Evolutionary conservation across 2,113 vertebrate genomes (phyloP).

Genomic region (Malurus melanocephalus): DNA sequence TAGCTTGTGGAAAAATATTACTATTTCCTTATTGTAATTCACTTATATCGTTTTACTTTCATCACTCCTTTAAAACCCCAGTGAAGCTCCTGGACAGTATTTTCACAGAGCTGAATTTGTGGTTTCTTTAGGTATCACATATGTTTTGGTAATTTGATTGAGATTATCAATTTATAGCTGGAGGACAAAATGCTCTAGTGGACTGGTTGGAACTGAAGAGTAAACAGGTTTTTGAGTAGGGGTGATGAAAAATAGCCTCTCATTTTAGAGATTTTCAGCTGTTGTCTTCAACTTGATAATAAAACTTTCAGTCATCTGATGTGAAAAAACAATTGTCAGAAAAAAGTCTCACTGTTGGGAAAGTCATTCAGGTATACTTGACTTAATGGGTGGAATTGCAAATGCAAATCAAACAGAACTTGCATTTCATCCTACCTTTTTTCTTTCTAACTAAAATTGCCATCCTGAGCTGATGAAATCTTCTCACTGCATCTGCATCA

Average conservation of each 20-base stretch:
- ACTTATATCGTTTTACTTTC: not conserved
- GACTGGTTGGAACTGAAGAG: not conserved
- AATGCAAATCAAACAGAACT: not conserved
- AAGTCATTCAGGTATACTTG: not conserved
- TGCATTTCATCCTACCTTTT: not conserved
- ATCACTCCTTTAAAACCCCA: rapidly evolving
- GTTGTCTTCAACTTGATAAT: not conserved
- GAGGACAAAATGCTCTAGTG: not conserved
- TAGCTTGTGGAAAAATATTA: not conserved
- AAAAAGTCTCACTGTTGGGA: not conserved
- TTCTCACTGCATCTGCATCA: not conserved
- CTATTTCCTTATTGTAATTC: not conserved
- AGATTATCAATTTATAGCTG: not conserved
- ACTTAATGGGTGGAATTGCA: not conserved
- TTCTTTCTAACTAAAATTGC: not conserved
- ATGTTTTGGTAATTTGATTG: not conserved
- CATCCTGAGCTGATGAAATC: not conserved
- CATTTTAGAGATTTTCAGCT: not conserved
- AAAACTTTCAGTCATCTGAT: not conserved
- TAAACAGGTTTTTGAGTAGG: not conserved
- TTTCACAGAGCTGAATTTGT: not conserved
- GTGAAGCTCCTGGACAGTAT: not conserved
- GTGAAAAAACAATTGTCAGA: not conserved
- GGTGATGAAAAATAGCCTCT: not conserved
- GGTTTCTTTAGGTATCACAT: not conserved